These are phyloP conservation scores for Eristalis arbustorum DNA, from an alignment of 2,888 invertebrate species.

Conservation along the genomic window DNA sequence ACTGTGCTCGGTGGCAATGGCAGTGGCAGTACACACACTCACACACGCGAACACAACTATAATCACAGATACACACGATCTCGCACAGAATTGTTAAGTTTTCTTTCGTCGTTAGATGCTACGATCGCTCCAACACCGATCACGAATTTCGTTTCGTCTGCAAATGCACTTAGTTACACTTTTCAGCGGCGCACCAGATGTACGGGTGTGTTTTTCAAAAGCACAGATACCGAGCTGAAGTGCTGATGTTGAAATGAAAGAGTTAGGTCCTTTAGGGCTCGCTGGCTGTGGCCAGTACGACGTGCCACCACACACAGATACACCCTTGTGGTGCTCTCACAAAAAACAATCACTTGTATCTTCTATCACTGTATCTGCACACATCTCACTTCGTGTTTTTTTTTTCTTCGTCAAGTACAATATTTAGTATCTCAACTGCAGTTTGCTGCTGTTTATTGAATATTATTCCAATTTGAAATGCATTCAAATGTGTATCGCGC, in stretches of 20 bases:
- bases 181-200: neutral
- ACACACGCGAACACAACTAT: conserved; percentile 43
- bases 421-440: conserved; percentile 1
- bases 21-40: conserved; percentile 76
- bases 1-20: conserved; percentile 81
- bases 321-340: neutral
- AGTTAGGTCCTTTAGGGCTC: neutral
- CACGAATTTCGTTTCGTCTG: neutral
- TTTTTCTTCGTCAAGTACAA: neutral
- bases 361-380: neutral
- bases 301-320: conserved; percentile 11
- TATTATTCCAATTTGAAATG: neutral
- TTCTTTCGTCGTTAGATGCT: conserved; percentile 39
- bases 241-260: neutral
- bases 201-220: neutral
- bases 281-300: neutral
- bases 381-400: neutral
- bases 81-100: conserved; percentile 58
- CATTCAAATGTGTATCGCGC: conserved; percentile 46
- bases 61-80: neutral
- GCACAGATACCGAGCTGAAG: no score
- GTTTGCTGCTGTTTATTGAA: no score
- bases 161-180: neutral
- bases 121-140: neutral
- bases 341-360: conserved; percentile 1